Base-by-base conservation (phyloP, 2,113 vertebrate species). In the Poeciliopsis prolifica region DNA sequence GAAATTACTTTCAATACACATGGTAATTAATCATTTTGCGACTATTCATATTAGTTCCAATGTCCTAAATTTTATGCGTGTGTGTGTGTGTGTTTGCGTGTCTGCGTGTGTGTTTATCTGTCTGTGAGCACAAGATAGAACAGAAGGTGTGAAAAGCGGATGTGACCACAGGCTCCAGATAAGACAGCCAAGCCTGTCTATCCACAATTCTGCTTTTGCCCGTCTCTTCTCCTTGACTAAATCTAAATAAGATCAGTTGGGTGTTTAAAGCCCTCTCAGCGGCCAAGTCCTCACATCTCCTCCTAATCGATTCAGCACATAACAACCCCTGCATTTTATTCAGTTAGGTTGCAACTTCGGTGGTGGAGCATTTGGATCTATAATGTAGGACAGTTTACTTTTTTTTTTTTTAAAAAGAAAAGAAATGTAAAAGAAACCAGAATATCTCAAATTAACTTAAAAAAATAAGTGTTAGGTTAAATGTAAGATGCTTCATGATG, bases 231-330 rank as follows among this genome's bases (percentile, higher is more conserved):
- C 77, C 76, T 88, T 68, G 68, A 71, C 75, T 72, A 80, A 86
- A 87, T 91, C 86, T 85, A 93, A 89, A 91, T 78, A 88, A 90
- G 88, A 93, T 91, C 86, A 86, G 78, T 69, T 65, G 54, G 24
- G 65, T 79, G 72, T 80, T 88, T 77, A 84, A 87, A 87, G 84
- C 75, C 87, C 74, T 88, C 68, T 71, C 78, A 80, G 81, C 0
- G 1, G 60, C 51, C 54, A 73, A 44, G 73, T 85, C 70, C 72
- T 82, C 65, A 68, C 75, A 86, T 85, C 51, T 76, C 62, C 79
- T 60, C 61, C 61, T 73, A 83, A 91, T 91, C 77, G 70, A 91
- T 91, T 88, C 40, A 42, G 1, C 40, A 42, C 40, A 42, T 42
- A 85, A 77, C 70, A 68, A 90, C 70, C 80, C 85, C 70, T 81